phyloP scores from a whole-genome alignment of 92 coral and sea anemone species.

The Pocillopora grandis region DNA sequence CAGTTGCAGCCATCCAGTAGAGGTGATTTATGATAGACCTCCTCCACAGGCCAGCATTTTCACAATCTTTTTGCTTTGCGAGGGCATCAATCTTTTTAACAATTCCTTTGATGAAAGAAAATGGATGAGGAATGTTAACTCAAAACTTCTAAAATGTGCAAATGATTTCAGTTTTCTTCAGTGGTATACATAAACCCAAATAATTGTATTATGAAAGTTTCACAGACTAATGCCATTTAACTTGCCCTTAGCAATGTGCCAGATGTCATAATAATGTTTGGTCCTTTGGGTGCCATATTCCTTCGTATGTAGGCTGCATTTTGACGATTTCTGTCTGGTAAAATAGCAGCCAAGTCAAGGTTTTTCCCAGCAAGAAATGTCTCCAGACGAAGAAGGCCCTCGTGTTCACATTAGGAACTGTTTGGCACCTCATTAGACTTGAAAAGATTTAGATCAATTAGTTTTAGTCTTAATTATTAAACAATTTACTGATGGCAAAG shows the following conservation, averaged over 20 bases:
- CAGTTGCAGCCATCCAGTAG: slow-evolving; percentile 21
- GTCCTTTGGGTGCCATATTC: slow-evolving; percentile 18
- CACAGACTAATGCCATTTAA: background rate
- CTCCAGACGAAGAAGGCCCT: background rate
- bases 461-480: no score
- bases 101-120: background rate
- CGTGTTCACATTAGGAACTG: slow-evolving; percentile 3
- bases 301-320: slow-evolving; percentile 13
- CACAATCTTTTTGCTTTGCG: slow-evolving; percentile 32
- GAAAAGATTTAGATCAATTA: no score
- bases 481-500: background rate
- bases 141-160: no score
- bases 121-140: no score
- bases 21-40: slow-evolving; percentile 19
- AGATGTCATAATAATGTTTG: background rate
- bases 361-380: background rate
- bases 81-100: slow-evolving; percentile 27
- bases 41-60: slow-evolving; percentile 26
- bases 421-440: slow-evolving; percentile 6
- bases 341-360: background rate
- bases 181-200: background rate
- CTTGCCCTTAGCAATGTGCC: background rate
- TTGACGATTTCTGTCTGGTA: slow-evolving; percentile 4
- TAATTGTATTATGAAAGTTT: background rate
- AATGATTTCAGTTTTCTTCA: no score